Conservation (phyloP, 2,888 invertebrate genomes). For the Luffia ferchaultella region DNA sequence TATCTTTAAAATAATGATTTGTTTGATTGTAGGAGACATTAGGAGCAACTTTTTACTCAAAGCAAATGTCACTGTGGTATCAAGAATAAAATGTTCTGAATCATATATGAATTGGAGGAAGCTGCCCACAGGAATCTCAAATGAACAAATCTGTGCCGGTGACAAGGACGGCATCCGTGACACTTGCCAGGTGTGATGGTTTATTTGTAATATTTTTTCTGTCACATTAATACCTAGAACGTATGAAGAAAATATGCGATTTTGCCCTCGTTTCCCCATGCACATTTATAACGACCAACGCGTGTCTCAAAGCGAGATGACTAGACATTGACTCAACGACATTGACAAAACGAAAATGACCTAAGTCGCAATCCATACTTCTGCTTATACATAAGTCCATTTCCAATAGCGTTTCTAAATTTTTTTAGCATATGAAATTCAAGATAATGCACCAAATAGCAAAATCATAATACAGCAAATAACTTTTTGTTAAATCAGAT, state of each 20-base stretch:
- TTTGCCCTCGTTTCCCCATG: neutral
- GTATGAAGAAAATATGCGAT: neutral
- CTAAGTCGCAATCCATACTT: too few species aligned
- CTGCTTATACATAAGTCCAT: too few species aligned
- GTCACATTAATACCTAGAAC: neutral
- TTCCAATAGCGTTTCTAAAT: too few species aligned
- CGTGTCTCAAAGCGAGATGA: too few species aligned
- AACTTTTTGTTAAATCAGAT: too few species aligned
- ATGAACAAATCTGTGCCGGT: slow-evolving; percentile 46
- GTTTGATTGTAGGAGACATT: slow-evolving; percentile 24
- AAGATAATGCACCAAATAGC: too few species aligned
- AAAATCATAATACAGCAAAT: too few species aligned
- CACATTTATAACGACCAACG: too few species aligned
- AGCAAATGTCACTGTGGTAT: slow-evolving; percentile 36
- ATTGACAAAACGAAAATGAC: too few species aligned
- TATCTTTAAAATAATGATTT: neutral
- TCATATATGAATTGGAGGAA: slow-evolving; percentile 31
- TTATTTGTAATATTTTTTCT: neutral
- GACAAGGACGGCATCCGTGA: slow-evolving; percentile 39
- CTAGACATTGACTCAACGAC: too few species aligned
- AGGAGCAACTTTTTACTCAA: slow-evolving; percentile 38
- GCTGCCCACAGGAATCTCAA: slow-evolving; percentile 35
- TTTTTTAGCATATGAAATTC: too few species aligned
- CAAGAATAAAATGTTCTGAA: slow-evolving; percentile 26
- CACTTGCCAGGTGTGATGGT: slow-evolving; percentile 38